These are phyloP conservation scores for Dynastes hyllus DNA, from an alignment of 2,888 invertebrate species.

Conservation along the genomic window DNA sequence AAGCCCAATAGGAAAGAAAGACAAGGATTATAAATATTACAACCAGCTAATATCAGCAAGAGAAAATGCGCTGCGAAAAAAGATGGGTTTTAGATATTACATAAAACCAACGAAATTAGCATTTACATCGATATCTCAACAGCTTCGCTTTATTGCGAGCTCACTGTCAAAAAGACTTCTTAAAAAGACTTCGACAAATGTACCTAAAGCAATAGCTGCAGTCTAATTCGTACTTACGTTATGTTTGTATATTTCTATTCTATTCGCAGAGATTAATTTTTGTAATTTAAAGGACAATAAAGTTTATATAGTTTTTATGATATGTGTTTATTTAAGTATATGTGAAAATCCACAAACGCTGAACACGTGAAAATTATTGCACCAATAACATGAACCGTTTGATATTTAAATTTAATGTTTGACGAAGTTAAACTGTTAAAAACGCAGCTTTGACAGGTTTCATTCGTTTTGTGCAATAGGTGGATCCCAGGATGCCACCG, in stretches of 20 bases:
- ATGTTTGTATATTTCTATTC: slow-evolving; percentile 14
- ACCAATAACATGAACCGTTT: too few species aligned
- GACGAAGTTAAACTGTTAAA: too few species aligned
- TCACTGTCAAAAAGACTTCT: slow-evolving; percentile 15
- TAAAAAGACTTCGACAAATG: slow-evolving; percentile 19
- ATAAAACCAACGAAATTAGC: slow-evolving; percentile 67
- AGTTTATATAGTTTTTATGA: slow-evolving; percentile 33
- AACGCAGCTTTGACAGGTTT: too few species aligned
- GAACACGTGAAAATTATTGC: too few species aligned
- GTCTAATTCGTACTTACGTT: slow-evolving; percentile 19
- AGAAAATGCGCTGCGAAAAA: slow-evolving; percentile 69
- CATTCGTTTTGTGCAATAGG: too few species aligned
- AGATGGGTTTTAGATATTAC: slow-evolving; percentile 73
- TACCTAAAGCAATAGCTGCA: slow-evolving; percentile 31
- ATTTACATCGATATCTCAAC: slow-evolving; percentile 54
- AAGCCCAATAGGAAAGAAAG: slow-evolving; percentile 72
- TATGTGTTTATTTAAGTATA: background rate
- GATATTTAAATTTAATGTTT: too few species aligned
- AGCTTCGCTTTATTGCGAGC: slow-evolving; percentile 48
- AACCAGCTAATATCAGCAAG: slow-evolving; percentile 70
- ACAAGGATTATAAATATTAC: slow-evolving; percentile 67
- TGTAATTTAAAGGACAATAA: slow-evolving; percentile 15
- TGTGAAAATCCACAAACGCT: too few species aligned
- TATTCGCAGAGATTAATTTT: slow-evolving; percentile 2
- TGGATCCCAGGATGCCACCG: too few species aligned